Conservation (phyloP, 2,797 vertebrate species). For the Holocentrus rufus region DNA sequence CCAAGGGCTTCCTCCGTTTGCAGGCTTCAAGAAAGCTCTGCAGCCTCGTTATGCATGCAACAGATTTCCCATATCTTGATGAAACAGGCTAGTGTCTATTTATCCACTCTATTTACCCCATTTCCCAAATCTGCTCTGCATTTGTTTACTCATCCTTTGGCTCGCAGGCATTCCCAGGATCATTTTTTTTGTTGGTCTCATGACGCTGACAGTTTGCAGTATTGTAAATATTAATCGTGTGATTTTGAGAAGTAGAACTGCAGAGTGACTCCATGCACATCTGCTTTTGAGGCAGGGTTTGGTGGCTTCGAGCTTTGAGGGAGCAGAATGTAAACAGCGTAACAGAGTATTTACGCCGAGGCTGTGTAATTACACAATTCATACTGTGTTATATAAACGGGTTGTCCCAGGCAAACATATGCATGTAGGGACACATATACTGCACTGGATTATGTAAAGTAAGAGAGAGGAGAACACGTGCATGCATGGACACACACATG, state of each 20-base stretch:
- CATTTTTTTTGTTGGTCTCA: conserved; percentile 12
- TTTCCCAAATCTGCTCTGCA: conserved; percentile 40
- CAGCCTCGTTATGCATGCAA: conserved; percentile 33
- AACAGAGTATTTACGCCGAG: conserved; percentile 31
- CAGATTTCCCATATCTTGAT: conserved; percentile 39
- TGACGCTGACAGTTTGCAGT: conserved; percentile 12
- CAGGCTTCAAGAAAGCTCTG: conserved; percentile 8
- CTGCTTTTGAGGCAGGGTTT: conserved; percentile 18
- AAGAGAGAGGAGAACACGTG: not conserved
- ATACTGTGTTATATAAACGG: conserved; percentile 50
- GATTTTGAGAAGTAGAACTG: conserved; percentile 17
- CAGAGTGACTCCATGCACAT: conserved; percentile 14
- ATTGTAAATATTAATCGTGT: conserved; percentile 48
- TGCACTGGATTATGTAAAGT: conserved; percentile 43
- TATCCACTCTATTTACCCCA: conserved; percentile 33
- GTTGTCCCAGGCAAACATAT: conserved; percentile 13
- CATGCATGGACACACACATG: not conserved
- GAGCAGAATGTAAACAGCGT: conserved; percentile 51
- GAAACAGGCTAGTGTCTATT: conserved; percentile 16
- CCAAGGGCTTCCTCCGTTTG: conserved; percentile 27
- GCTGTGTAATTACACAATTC: conserved; percentile 38
- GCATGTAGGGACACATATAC: not conserved
- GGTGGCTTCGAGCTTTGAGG: conserved; percentile 15
- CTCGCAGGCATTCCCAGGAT: conserved; percentile 1
- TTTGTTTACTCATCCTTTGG: conserved; percentile 39